Percentiles rank a stretch among this genome's conserved stretches.
Conservation (phyloP, 2,797 vertebrate genomes). For the Notolepis coatsorum region DNA sequence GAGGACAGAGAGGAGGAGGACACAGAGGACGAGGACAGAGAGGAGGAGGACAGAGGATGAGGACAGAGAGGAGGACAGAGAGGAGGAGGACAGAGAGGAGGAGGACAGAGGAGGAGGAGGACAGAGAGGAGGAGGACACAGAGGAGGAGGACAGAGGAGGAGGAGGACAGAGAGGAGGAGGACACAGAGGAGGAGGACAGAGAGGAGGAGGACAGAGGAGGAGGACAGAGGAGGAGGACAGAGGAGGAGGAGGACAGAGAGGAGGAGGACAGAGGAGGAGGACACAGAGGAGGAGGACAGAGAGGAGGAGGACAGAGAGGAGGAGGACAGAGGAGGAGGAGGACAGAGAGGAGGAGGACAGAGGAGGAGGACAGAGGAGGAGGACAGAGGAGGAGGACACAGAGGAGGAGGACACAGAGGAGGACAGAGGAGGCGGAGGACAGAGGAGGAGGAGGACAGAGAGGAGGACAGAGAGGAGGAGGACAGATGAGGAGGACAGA, state of each 20-base stretch:
- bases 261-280: conserved; percentile 8
- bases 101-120: conserved; percentile 13
- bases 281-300: not conserved
- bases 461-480: not conserved
- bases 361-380: not conserved
- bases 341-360: too few species aligned
- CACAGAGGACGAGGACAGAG: conserved; percentile 34
- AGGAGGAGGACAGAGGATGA: conserved; percentile 5
- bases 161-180: conserved; percentile 56
- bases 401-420: conserved; percentile 29
- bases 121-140: conserved; percentile 52
- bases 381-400: not conserved
- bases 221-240: not conserved
- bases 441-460: not conserved
- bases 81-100: not conserved
- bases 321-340: conserved; percentile 10
- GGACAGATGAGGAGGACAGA: conserved; percentile 10
- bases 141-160: conserved; percentile 25
- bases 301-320: conserved; percentile 6
- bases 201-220: conserved; percentile 13
- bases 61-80: conserved; percentile 8
- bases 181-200: conserved; percentile 33
- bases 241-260: too few species aligned
- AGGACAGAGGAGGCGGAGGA: conserved; percentile 6
- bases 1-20: conserved; percentile 54